A percentile compares a stretch with the other conserved stretches of the same genome.
These are phyloP conservation scores for Piezodorus guildinii DNA, from an alignment of 1,140 invertebrate genomes.

Conservation along the genomic window DNA sequence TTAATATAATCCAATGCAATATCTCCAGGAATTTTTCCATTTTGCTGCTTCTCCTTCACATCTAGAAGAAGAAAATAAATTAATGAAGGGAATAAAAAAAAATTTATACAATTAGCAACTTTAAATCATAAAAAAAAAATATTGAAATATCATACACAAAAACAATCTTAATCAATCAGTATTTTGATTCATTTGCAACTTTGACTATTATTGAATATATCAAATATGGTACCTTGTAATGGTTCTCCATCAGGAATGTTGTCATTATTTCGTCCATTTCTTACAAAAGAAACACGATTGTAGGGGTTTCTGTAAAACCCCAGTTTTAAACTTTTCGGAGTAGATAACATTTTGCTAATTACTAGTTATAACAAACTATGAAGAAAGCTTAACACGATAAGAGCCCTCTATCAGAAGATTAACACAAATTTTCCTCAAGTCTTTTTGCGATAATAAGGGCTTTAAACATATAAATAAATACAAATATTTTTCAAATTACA, in stretches of 20 bases:
- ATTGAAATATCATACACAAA: too few relatives aligned
- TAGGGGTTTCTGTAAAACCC: conserved; percentile 25
- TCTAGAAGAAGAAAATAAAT: conserved; percentile 6
- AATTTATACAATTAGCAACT: neutral
- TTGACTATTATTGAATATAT: too few relatives aligned
- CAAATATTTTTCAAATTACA: neutral
- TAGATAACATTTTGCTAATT: conserved; percentile 22
- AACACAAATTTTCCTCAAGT: too few relatives aligned
- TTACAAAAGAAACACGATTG: conserved; percentile 24
- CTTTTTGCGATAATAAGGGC: too few relatives aligned
- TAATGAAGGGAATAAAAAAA: neutral
- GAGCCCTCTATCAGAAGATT: too few relatives aligned
- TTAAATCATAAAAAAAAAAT: neutral
- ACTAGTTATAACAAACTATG: neutral
- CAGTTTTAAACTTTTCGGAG: conserved; percentile 25
- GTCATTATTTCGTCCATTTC: conserved; percentile 29
- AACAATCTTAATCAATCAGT: neutral
- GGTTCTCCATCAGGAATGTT: conserved; percentile 24
- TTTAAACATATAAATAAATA: neutral
- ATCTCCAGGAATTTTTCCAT: conserved; percentile 31
- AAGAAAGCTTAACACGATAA: too few relatives aligned
- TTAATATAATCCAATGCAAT: conserved; percentile 45
- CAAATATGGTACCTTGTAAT: conserved; percentile 23
- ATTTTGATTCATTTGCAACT: neutral
- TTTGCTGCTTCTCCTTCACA: conserved; percentile 29